phyloP scores from a whole-genome alignment of 2,113 vertebrate genomes.

The Lagopus muta region DNA sequence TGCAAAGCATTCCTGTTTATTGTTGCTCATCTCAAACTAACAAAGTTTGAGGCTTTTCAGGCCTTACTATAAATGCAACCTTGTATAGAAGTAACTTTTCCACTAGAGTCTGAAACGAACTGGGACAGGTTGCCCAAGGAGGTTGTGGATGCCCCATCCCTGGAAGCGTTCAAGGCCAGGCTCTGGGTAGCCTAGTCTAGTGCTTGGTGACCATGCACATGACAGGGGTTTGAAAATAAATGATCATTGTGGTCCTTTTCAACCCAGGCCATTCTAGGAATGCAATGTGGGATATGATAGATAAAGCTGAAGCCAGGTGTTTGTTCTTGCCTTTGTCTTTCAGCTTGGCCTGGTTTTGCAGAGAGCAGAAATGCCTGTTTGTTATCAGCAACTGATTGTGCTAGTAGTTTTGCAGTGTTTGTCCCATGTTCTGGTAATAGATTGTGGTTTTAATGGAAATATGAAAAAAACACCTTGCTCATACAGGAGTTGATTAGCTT shows the following conservation, averaged over 20 bases:
- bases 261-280: too few species aligned
- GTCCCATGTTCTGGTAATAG: neutral
- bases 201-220: too few species aligned
- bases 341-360: neutral
- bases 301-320: neutral
- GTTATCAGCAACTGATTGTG: neutral
- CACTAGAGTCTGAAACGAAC: too few species aligned
- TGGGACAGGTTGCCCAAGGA: too few species aligned
- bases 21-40: accelerated
- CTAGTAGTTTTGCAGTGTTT: neutral
- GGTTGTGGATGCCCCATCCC: too few species aligned
- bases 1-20: accelerated
- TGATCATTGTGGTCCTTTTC: too few species aligned
- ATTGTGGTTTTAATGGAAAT: neutral
- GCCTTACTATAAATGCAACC: too few species aligned
- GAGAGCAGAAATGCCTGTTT: neutral
- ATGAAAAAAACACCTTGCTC: neutral
- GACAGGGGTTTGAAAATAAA: too few species aligned
- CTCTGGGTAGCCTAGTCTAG: too few species aligned
- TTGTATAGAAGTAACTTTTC: too few species aligned
- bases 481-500: neutral
- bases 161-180: too few species aligned
- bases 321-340: neutral
- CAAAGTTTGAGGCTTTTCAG: accelerated
- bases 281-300: neutral